Percentiles rank a stretch among this genome's conserved stretches.
Evolutionary conservation across 2,888 invertebrate genomes (phyloP).

Genomic region (Pammene aurita): DNA sequence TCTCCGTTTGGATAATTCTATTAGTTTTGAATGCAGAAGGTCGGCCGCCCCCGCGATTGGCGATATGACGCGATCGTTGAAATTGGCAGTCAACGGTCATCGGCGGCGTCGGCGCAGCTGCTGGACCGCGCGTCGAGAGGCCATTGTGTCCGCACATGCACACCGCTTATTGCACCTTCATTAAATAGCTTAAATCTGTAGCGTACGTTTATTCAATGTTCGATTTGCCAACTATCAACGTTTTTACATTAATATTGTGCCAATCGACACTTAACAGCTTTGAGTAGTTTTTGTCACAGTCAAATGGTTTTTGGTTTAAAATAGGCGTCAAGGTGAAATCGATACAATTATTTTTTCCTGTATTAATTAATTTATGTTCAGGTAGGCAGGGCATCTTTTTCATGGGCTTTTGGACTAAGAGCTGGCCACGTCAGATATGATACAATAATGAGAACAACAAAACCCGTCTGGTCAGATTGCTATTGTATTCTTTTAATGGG

Average conservation of each 20-base stretch:
- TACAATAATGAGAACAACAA: too few relatives aligned
- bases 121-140: slow-evolving; percentile 25
- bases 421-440: too few relatives aligned
- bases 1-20: slow-evolving; percentile 11
- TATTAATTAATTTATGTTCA: too few relatives aligned
- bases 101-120: slow-evolving; percentile 24
- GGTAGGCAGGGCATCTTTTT: too few relatives aligned
- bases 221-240: slow-evolving; percentile 12
- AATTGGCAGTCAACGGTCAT: slow-evolving; percentile 26
- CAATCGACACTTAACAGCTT: slow-evolving; percentile 13
- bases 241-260: slow-evolving; percentile 24
- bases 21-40: slow-evolving; percentile 22
- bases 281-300: slow-evolving; percentile 12
- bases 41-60: slow-evolving; percentile 29
- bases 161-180: slow-evolving; percentile 13
- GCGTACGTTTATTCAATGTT: slow-evolving; percentile 17
- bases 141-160: slow-evolving; percentile 21
- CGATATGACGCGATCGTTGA: slow-evolving; percentile 9
- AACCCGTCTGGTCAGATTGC: too few relatives aligned
- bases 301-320: not conserved
- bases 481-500: too few relatives aligned
- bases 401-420: too few relatives aligned
- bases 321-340: not conserved
- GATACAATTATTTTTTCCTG: too few relatives aligned
- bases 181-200: slow-evolving; percentile 26